These are phyloP conservation scores for Biston betularia DNA, from an alignment of 2,888 invertebrate genomes.

Conservation along the genomic window DNA sequence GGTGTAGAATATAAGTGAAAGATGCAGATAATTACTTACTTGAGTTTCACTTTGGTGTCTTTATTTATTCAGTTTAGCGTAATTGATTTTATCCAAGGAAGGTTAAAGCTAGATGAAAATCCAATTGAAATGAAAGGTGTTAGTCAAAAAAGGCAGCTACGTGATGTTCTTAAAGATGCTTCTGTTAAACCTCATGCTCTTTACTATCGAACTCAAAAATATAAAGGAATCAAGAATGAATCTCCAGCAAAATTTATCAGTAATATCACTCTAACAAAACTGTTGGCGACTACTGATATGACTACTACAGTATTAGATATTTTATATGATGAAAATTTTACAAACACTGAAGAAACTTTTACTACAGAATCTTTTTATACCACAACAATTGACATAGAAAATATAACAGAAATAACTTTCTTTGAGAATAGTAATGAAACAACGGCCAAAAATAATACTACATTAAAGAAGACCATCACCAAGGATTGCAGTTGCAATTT, in stretches of 20 bases:
- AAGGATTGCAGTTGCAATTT: constrained; percentile 71
- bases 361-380: constrained; percentile 63
- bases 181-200: constrained; percentile 69
- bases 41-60: constrained; percentile 75
- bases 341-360: constrained; percentile 56
- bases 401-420: constrained; percentile 72
- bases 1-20: constrained; percentile 91
- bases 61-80: constrained; percentile 77
- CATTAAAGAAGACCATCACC: constrained; percentile 54
- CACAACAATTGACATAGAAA: constrained; percentile 65
- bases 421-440: constrained; percentile 64
- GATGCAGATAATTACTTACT: constrained; percentile 74
- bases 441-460: constrained; percentile 52
- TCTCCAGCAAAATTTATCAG: constrained; percentile 49
- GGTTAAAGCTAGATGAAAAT: constrained; percentile 51
- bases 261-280: constrained; percentile 55
- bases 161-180: constrained; percentile 61
- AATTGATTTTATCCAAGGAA: constrained; percentile 74
- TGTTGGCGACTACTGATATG: constrained; percentile 58
- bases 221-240: constrained; percentile 43
- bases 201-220: constrained; percentile 59
- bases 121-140: constrained; percentile 52
- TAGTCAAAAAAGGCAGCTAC: constrained; percentile 54
- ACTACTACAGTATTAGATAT: constrained; percentile 66
- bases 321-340: constrained; percentile 70